Evolutionary conservation across 2,113 vertebrate genomes (phyloP).

Genomic region (Corythornis cristatus): DNA sequence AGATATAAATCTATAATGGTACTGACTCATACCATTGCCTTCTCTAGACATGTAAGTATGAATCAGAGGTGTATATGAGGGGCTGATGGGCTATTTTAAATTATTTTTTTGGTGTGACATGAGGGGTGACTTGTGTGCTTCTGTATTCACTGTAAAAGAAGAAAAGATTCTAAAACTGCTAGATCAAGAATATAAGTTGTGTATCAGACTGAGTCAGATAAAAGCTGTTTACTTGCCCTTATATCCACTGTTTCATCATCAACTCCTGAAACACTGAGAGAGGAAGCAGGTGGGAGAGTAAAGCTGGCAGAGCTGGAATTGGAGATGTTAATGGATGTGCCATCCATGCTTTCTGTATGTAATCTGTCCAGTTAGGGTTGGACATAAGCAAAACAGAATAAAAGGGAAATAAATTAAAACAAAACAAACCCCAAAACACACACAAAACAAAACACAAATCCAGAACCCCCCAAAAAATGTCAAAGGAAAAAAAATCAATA

Average conservation of each 20-base stretch:
- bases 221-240: conserved; percentile 78
- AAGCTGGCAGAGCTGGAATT: conserved; percentile 79
- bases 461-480: not conserved
- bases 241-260: conserved; percentile 85
- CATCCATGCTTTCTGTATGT: conserved; percentile 62
- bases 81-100: not conserved
- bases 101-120: not conserved
- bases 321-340: conserved; percentile 70
- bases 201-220: not conserved
- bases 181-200: not conserved
- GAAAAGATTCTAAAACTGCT: not conserved
- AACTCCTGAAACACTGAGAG: conserved; percentile 57
- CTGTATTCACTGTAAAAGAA: not conserved
- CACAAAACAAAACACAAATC: too few relatives aligned
- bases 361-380: conserved; percentile 61
- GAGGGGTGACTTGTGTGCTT: not conserved
- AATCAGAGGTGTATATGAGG: not conserved
- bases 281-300: conserved; percentile 79
- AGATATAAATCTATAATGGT: not conserved
- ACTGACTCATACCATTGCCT: not conserved
- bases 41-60: not conserved
- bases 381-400: not conserved
- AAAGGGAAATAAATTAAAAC: not conserved
- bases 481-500: not conserved
- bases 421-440: too few relatives aligned